Conservation (phyloP, 2,113 vertebrate species). For the Pseudopipra pipra region DNA sequence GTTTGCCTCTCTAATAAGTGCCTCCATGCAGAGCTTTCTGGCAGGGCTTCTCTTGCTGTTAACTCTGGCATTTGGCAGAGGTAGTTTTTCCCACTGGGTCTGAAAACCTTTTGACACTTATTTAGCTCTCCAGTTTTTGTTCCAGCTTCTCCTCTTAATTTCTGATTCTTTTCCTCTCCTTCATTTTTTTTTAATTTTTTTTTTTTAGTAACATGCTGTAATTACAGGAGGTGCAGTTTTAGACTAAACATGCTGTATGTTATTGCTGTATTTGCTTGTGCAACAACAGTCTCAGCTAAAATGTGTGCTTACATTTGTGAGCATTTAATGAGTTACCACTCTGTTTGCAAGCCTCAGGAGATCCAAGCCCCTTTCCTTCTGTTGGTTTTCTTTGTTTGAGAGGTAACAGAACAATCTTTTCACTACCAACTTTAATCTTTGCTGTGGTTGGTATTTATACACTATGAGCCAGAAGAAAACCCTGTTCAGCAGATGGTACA, state of each 20-base stretch:
- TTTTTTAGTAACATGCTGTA: neutral
- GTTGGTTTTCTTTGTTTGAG: neutral
- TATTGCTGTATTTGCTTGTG: neutral
- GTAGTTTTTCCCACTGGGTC: neutral
- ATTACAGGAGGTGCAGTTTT: neutral
- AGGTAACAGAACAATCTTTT: neutral
- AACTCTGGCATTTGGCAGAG: neutral
- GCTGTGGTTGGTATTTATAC: neutral
- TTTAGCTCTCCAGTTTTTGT: neutral
- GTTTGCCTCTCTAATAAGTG: neutral
- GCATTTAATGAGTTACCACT: neutral
- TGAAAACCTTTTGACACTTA: neutral
- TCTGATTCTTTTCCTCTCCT: neutral
- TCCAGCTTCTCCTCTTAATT: neutral
- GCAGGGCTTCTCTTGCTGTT: neutral
- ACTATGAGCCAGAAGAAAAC: neutral
- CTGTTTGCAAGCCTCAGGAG: neutral
- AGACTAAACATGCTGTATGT: neutral
- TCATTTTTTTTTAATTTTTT: no score
- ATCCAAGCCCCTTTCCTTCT: neutral
- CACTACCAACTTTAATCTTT: neutral
- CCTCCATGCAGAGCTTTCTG: neutral
- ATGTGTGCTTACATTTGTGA: no score
- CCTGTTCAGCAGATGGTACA: fast-evolving
- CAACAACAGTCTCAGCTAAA: neutral